Percentiles rank a stretch among this genome's conserved stretches.
These are phyloP conservation scores for Siderastrea siderea DNA, from an alignment of 92 coral and sea anemone genomes.

Conservation along the genomic window DNA sequence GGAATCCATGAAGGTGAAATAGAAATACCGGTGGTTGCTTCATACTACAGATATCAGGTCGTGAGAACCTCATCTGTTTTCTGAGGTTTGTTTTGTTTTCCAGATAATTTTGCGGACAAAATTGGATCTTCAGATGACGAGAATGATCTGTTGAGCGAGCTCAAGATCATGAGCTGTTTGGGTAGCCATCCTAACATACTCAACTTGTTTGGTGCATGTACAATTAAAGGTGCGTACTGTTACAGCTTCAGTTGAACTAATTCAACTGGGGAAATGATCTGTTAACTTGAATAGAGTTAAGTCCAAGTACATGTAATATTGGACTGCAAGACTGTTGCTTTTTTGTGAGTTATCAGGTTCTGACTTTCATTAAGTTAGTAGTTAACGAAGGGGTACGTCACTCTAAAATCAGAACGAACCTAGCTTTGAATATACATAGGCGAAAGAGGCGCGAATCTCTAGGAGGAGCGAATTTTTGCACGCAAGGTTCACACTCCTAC, in stretches of 20 bases:
- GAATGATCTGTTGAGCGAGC: slow-evolving; percentile 55
- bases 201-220: slow-evolving; percentile 81
- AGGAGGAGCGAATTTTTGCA: too few relatives aligned
- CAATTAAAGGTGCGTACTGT: slow-evolving; percentile 63
- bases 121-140: slow-evolving; percentile 26
- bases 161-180: slow-evolving; percentile 64
- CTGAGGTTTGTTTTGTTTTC: not conserved
- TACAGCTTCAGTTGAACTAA: not conserved
- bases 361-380: too few relatives aligned
- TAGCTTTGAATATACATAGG: too few relatives aligned
- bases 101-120: not conserved
- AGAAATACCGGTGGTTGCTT: not conserved
- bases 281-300: too few relatives aligned
- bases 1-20: not conserved
- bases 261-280: not conserved
- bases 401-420: too few relatives aligned
- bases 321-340: too few relatives aligned
- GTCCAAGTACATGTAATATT: too few relatives aligned
- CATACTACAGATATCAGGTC: not conserved
- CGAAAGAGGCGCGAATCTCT: too few relatives aligned
- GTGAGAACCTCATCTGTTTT: not conserved
- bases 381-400: too few relatives aligned
- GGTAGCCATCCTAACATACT: slow-evolving; percentile 82
- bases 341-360: too few relatives aligned
- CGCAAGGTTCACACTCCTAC: too few relatives aligned